Evolutionary conservation across 2,113 vertebrate species (phyloP), one percentile per base, ranked within the genome.

Genomic region (Hippocampus zosterae): DNA sequence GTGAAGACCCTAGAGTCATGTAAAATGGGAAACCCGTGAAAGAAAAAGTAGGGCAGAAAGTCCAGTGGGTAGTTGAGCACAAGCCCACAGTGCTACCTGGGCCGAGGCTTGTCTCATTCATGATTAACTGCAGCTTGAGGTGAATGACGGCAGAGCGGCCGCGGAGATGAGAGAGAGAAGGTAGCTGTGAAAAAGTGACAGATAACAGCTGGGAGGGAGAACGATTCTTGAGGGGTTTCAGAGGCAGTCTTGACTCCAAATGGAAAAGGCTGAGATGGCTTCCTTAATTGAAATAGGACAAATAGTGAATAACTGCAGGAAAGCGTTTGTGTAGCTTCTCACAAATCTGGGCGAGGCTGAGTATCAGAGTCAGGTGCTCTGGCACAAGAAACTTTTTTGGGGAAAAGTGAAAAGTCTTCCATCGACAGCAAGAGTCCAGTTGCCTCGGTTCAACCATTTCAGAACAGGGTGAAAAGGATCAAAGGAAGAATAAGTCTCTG

Each of bases 71-170:
- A 71, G 65, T 75, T 50, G 66, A 71, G 62, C 61, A 16, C 76
- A 3, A 65, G 68, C 80, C 81, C 72, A 68, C 75, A 70, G 79
- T 82, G 82, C 66, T 56, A 46, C 48, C 66, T 55, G 5, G 74
- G 72, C 52, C 71, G 42, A 81, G 67, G 46, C 60, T 70, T 60
- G 18, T 74, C 73, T 86, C 84, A 85, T 88, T 85, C 78, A 87
- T 87, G 85, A 86, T 87, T 84, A 85, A 83, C 78, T 78, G 80
- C 59, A 70, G 69, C 80, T 85, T 84, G 68, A 79, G 72, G 78
- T 85, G 84, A 86, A 77, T 67, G 78, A 82, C 74, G 69, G 65
- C 23, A 63, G 48, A 73, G 63, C 46, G 44, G 74, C 41, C 55
- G 21, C 25, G 61, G 63, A 77, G 70, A 78, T 69, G 68, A 79